Conservation (phyloP, 1,140 invertebrate genomes). For the Saccostrea echinata region DNA sequence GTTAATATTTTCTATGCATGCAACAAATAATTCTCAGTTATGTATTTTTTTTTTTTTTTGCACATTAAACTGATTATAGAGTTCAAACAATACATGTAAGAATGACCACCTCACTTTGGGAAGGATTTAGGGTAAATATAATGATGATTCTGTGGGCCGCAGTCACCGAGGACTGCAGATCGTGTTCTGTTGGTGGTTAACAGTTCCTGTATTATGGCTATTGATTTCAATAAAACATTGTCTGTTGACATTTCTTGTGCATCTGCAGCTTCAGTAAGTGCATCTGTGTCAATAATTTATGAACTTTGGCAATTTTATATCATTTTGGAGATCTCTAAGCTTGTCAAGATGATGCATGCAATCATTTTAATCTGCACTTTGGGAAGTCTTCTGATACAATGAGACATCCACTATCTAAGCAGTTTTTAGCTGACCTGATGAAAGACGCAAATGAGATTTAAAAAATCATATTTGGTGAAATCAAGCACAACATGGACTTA, state of each 20-base stretch:
- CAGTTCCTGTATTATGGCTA: background rate
- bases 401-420: background rate
- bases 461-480: too few relatives aligned
- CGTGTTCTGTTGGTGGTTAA: background rate
- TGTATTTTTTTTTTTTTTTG: background rate
- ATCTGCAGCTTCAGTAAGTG: background rate
- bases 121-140: constrained; percentile 3
- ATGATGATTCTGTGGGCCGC: background rate
- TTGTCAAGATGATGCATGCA: background rate
- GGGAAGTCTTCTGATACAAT: background rate
- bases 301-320: background rate
- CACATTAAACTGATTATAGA: constrained; percentile 6
- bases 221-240: constrained; percentile 3
- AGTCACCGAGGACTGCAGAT: constrained; percentile 1
- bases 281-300: background rate
- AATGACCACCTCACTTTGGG: background rate
- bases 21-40: background rate
- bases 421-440: background rate
- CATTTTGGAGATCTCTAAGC: background rate
- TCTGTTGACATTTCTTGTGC: constrained; percentile 19
- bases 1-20: background rate
- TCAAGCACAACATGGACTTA: too few relatives aligned
- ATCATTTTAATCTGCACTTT: background rate
- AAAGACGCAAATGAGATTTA: background rate
- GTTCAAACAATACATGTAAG: background rate